Percentiles rank a stretch among this genome's conserved stretches.
phyloP scores from a whole-genome alignment of 2,797 vertebrate genomes.

The Takifugu ocellatus region DNA sequence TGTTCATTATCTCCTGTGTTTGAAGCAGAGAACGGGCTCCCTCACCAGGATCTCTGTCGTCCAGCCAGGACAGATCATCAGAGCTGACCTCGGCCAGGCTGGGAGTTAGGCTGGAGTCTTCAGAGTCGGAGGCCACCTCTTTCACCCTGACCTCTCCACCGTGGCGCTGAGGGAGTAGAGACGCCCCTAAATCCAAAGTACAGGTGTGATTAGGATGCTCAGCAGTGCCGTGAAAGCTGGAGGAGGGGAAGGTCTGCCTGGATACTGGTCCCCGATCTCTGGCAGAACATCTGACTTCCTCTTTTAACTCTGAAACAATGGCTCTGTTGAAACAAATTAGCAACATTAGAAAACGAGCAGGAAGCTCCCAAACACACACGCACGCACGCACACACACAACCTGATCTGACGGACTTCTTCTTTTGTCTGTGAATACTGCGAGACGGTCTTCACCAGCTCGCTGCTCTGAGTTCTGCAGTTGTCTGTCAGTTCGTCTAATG shows the following conservation, averaged over 20 bases:
- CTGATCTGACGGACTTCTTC: constrained; percentile 69
- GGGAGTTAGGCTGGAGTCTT: constrained; percentile 74
- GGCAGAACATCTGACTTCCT: constrained; percentile 67
- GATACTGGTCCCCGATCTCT: constrained; percentile 45
- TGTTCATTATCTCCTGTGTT: not conserved
- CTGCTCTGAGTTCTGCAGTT: constrained; percentile 67
- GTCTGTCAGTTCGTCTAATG: constrained; percentile 73
- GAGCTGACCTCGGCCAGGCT: constrained; percentile 79
- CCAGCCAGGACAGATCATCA: constrained; percentile 75
- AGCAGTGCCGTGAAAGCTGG: not conserved
- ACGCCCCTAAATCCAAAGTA: constrained; percentile 28
- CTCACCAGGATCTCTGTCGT: constrained; percentile 66
- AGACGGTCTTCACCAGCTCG: constrained; percentile 65
- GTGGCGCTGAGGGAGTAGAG: constrained; percentile 17
- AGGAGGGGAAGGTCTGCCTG: constrained; percentile 34
- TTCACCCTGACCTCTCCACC: constrained; percentile 25
- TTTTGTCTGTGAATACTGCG: constrained; percentile 62
- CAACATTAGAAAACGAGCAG: not conserved
- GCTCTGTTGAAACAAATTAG: constrained; percentile 52
- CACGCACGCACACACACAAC: constrained; percentile 28
- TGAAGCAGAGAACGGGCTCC: not conserved
- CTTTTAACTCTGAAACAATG: constrained; percentile 72
- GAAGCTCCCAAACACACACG: not conserved
- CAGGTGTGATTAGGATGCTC: not conserved
- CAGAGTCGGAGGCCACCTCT: constrained; percentile 62